Conservation (phyloP, 2,797 vertebrate genomes). For the Centroberyx gerrardi region DNA sequence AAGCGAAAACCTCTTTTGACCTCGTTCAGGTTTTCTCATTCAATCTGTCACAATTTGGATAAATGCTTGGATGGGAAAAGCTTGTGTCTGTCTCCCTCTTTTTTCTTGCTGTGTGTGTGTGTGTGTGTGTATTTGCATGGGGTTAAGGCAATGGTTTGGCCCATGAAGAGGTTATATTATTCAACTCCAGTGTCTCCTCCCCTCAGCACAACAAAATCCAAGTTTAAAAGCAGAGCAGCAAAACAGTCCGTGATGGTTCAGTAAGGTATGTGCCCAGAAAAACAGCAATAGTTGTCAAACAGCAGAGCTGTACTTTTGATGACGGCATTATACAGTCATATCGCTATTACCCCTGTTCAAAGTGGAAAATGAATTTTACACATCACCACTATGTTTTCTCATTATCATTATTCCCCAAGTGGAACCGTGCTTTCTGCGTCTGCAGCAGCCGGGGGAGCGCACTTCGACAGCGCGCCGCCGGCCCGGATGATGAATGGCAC, state of each 20-base stretch:
- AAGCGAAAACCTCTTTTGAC: background rate
- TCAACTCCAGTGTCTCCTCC: background rate
- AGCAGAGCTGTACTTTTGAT: slow-evolving; percentile 16
- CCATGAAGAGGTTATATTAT: background rate
- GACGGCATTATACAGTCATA: slow-evolving; percentile 20
- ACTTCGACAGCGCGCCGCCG: slow-evolving; percentile 46
- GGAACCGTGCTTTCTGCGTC: slow-evolving; percentile 48
- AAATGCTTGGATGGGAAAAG: too few relatives aligned
- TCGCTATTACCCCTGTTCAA: slow-evolving; percentile 43
- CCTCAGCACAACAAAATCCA: background rate
- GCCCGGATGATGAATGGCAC: slow-evolving; percentile 68
- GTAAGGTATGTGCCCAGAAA: background rate
- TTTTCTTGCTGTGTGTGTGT: too few relatives aligned
- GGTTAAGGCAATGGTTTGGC: background rate
- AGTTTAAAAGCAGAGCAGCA: slow-evolving; percentile 14
- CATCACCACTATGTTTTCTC: slow-evolving; percentile 61
- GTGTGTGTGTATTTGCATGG: background rate
- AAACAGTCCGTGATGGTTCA: slow-evolving; percentile 12
- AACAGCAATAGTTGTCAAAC: slow-evolving; percentile 6
- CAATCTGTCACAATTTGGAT: too few relatives aligned
- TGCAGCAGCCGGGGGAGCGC: slow-evolving; percentile 24
- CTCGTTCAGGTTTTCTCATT: too few relatives aligned
- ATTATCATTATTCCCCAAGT: slow-evolving; percentile 69
- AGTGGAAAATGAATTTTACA: slow-evolving; percentile 59
- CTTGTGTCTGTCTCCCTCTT: too few relatives aligned